Percentiles rank a stretch among this genome's conserved stretches.
phyloP scores from a whole-genome alignment of 2,888 invertebrate species.

The Dendrolimus pini region DNA sequence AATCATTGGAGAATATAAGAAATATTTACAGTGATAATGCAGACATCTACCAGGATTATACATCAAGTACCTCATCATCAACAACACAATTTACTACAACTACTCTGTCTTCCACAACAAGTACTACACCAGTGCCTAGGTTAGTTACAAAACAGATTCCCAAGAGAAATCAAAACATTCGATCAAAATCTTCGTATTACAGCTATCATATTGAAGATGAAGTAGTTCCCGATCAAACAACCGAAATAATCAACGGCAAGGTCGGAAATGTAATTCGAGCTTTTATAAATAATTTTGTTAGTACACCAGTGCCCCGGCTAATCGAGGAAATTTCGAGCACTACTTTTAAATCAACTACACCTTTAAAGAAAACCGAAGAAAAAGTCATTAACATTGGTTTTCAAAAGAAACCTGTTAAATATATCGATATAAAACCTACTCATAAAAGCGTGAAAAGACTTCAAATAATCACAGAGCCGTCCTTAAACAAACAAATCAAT shows the following conservation, averaged over 20 bases:
- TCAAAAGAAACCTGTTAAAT: constrained; percentile 46
- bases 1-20: constrained; percentile 65
- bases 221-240: constrained; percentile 50
- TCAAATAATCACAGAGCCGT: constrained; percentile 54
- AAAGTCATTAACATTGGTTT: constrained; percentile 57
- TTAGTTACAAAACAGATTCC: constrained; percentile 18
- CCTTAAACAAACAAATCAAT: constrained; percentile 23
- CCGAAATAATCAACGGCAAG: constrained; percentile 56
- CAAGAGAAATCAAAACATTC: constrained; percentile 27
- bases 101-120: neutral
- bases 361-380: constrained; percentile 24
- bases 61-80: constrained; percentile 30
- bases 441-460: constrained; percentile 43
- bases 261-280: constrained; percentile 59
- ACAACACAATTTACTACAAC: constrained; percentile 25
- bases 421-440: constrained; percentile 41
- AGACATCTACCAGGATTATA: constrained; percentile 23
- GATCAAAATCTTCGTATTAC: constrained; percentile 51
- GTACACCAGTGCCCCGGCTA: constrained; percentile 25
- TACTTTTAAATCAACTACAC: constrained; percentile 18
- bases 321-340: constrained; percentile 25
- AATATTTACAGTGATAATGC: constrained; percentile 26
- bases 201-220: constrained; percentile 58
- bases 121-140: constrained; percentile 22
- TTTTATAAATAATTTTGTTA: constrained; percentile 48